A percentile compares a stretch with the other conserved stretches of the same genome.
Evolutionary conservation across 1,140 invertebrate genomes (phyloP).

Genomic region (Drosophila triauraria): DNA sequence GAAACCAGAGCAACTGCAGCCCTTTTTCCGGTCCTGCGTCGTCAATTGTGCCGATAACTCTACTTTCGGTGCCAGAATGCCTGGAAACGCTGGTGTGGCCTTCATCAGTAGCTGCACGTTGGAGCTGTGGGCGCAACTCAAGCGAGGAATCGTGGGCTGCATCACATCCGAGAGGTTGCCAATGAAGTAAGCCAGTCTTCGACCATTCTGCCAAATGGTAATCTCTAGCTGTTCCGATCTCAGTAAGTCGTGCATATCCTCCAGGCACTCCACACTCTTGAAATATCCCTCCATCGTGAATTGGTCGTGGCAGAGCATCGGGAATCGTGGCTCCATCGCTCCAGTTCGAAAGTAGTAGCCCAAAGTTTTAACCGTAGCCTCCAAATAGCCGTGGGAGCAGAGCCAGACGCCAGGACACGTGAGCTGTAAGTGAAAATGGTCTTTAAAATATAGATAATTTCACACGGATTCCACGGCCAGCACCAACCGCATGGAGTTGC

Average conservation of each 20-base stretch:
- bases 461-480: not conserved
- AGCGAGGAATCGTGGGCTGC: slow-evolving; percentile 64
- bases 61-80: slow-evolving; percentile 76
- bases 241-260: slow-evolving; percentile 63
- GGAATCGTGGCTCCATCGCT: slow-evolving; percentile 81
- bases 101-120: slow-evolving; percentile 81
- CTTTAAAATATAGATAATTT: not conserved
- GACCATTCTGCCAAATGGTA: slow-evolving; percentile 80
- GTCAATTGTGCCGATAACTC: slow-evolving; percentile 65
- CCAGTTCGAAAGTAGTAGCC: slow-evolving; percentile 82
- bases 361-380: slow-evolving; percentile 77
- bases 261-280: slow-evolving; percentile 54
- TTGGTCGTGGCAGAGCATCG: slow-evolving; percentile 77
- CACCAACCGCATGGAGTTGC: slow-evolving; percentile 72
- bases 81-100: slow-evolving; percentile 74
- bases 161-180: slow-evolving; percentile 69
- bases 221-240: slow-evolving; percentile 71
- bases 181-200: slow-evolving; percentile 72
- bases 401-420: slow-evolving; percentile 84
- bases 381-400: slow-evolving; percentile 77
- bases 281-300: slow-evolving; percentile 83
- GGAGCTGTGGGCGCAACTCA: slow-evolving; percentile 62
- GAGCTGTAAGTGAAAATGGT: slow-evolving; percentile 45
- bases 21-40: slow-evolving; percentile 50
- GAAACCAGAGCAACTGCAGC: slow-evolving; percentile 20